Base-by-base conservation (phyloP, 2,888 invertebrate genomes). In the Caenorhabditis afra region DNA sequence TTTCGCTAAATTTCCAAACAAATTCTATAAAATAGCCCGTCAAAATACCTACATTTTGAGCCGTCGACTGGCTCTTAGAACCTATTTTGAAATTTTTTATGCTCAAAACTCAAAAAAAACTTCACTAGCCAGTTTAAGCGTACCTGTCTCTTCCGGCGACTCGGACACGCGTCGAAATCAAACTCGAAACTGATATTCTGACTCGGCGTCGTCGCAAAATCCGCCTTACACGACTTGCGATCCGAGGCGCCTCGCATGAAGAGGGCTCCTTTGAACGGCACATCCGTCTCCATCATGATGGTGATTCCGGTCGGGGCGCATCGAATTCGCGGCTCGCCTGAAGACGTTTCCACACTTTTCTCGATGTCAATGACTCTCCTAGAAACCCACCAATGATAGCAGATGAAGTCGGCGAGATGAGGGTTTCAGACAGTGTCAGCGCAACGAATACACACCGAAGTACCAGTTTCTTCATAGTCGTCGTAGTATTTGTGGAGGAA, bases 261-360 rank as follows among this genome's bases (percentile, higher is more conserved):
- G 22, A 79, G 53, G 1, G 79, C 79, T 18, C 79, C 79, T 59
- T 68, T 79, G 39, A 79, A 79, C 11, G 74, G 74, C n/a, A 22
- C 41, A 16, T 79, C 79, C 2, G 53, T 29, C 14, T 65, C 59
- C 14, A 79, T 64, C 37, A 55, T 45, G 1, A 79, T 20, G 1
- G 74, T 79, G 14, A 79, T 75, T 52, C 79, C 79, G 10, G 53
- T 61, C 8, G 68, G 65, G n/a, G 79, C 64, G 22, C 79, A 79
- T 68, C 45, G 14, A 12, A 79, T 75, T 44, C 18, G 29, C 14
- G 79, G 79, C 37, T 74, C 74, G n/a, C 79, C 79, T 76, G 57
- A 39, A 61, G 47, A 29, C 3, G 3, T 29, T 29, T 7, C 7
- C 29, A 29, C 7, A 29, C 3, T 29, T 29, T 29, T 29, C 4